Conservation (phyloP, 1,140 invertebrate genomes). For the Drosophila suzukii region DNA sequence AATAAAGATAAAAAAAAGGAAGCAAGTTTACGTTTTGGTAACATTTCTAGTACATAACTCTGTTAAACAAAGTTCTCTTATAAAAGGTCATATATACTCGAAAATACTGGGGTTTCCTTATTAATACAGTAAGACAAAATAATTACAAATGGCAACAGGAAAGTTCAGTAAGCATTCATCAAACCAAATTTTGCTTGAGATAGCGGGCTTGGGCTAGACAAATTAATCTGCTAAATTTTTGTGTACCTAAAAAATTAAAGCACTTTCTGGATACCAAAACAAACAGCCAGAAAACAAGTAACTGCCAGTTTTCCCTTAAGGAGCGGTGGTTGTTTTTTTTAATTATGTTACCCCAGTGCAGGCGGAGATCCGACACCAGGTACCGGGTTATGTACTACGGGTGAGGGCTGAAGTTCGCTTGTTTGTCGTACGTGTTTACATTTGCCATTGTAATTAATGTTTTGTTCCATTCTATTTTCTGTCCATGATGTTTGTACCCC, state of each 20-base stretch:
- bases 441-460: constrained; percentile 73
- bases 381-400: background rate
- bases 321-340: constrained; percentile 22
- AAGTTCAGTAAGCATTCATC: too few species aligned
- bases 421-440: constrained; percentile 45
- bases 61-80: too few species aligned
- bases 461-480: constrained; percentile 48
- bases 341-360: constrained; percentile 41
- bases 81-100: too few species aligned
- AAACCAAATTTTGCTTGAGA: too few species aligned
- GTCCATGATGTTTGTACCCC: background rate
- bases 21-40: too few species aligned
- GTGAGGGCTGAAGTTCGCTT: background rate
- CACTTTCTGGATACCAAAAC: background rate
- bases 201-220: too few species aligned
- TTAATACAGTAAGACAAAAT: too few species aligned
- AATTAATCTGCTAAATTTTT: background rate
- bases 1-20: too few species aligned
- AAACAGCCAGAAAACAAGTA: constrained; percentile 1
- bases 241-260: constrained; percentile 4
- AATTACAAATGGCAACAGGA: too few species aligned
- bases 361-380: background rate
- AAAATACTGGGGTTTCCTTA: too few species aligned
- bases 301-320: constrained; percentile 13
- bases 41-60: too few species aligned